Evolutionary conservation across 2,888 invertebrate genomes (phyloP), one percentile per base, ranked within the genome.

Genomic region (Rhagonycha lutea): DNA sequence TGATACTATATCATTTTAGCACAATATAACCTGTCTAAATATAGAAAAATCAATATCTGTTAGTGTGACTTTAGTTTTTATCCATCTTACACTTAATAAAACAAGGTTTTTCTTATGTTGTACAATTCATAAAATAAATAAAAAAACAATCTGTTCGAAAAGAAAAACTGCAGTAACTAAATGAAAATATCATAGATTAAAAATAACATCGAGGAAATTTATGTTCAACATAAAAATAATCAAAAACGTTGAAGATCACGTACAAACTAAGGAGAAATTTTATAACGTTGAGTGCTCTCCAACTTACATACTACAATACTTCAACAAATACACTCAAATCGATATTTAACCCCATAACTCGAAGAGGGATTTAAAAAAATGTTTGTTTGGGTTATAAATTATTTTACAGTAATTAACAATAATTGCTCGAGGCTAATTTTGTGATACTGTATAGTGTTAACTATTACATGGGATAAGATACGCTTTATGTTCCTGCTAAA

Each of bases 1-100:
- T 14, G 72, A 72, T 60, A 65, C 12, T 72, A 72, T 72, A 67
- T 72, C 72, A 72, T 72, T 72, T 72, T 72, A 67, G 72, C 72
- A 72, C 72, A 72, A 72, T 72, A 72, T 68, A 72, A 65, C 32
- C 67, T 61, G 72, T 72, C 72, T 68, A 68, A 68, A 72, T 67
- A 68, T 72, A 72, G 68, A 67, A 68, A 72, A 72, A 72, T 72
- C 72, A 61, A 72, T 72, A 61, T 60, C 60, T 67, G 65, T 67
- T 72, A 72, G 28, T 67, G 67, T 60, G 67, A 72, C 72, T 72
- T 60, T 67, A 72, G 67, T 60, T 72, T 72, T 72, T 67, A 72
- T 68, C 28, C 72, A n/a, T 24, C 67, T 60, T 68, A 67, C 65
- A 72, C 60, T 72, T 72, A 72, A 67, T 67, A 67, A 72, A 65